Base-by-base conservation (phyloP, 2,113 vertebrate genomes). In the Petrocephalus zakoni region DNA sequence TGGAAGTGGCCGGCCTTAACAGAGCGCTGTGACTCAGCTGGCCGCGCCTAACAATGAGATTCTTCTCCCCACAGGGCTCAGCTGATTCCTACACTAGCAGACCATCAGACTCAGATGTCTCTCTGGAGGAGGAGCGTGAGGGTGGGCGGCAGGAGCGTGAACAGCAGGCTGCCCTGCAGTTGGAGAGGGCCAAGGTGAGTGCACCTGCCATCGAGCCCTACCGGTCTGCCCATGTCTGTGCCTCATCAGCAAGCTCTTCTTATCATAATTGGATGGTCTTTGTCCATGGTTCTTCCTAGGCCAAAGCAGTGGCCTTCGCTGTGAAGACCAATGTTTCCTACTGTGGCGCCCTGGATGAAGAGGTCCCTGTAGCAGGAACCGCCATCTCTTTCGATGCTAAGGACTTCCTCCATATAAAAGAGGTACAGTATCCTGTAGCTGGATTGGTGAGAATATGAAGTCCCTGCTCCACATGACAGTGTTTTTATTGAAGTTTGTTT, bases 1-100 rank as follows among this genome's bases (percentile, higher is more conserved):
- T 17, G 15, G n/a, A 72, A 25, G 0, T 64, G 58, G 22, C 58
- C 10, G 58, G n/a, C 8, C 58, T 64, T 64, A n/a, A 64, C n/a
- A 64, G 22, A 72, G 29, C 2, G 58, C 8, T 61, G 58, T 61
- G 58, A 61, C 22, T 61, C 58, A 61, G 58, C 22, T 25, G 21
- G 56, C 34, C 11, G 0, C 11, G 8, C 34, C 29, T 78, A 42
- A 42, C 72, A 78, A 42, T n/a, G 21, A 52, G 19, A 13, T 15
- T 85, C 15, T 89, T 29, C 37, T 22, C 91, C 89, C 37, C 88
- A 93, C 95, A 99, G 98, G 98, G 98, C 93, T 99, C 98, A 94
- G 98, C 98, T 93, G 98, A 99, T 95, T 99, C 98, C 37, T 99
- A 99, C 96, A 99, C 97, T 89, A 99, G 98, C 96, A 98, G 98